Base-by-base conservation (phyloP, 2,888 invertebrate species). In the Zeuzera pyrina region DNA sequence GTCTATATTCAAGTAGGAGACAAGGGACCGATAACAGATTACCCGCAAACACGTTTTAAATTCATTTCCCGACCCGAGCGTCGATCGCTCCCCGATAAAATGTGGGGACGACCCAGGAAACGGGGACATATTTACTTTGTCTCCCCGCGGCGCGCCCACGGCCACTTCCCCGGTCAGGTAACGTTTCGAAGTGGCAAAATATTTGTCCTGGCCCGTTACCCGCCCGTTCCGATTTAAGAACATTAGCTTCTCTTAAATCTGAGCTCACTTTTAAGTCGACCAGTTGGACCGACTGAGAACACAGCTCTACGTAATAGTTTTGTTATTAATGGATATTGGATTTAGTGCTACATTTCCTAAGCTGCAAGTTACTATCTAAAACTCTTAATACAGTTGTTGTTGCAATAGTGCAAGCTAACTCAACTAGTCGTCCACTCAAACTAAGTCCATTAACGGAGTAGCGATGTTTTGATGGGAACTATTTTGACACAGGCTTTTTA, bases 21-120 rank as follows among this genome's bases (percentile, higher is more conserved):
- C 83, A 79, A 78, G 83, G 79, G 81, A 78, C 83, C 79, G 83
- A 79, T 83, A 81, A 83, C 79, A 83, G 83, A 83, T 83, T 83
- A 83, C 83, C 83, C 83, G 72, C 83, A 83, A 81, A 83, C 83
- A 83, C 79, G 81, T 79, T 81, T 83, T 81, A 79, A 83, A 83
- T 79, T 83, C 79, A 79, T 79, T 81, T 78, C 78, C 79, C 79
- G 77, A 78, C 79, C 79, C 81, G 69, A 68, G 71, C 71, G 65
- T 70, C 79, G 79, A 81, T 79, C 79, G 77, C 72, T 73, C 71
- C 69, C 70, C 78, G 79, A 83, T 83, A 83, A 81, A 83, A 79
- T 78, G 79, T 78, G 74, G 78, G 78, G 74, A 73, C 66, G 70
- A 63, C 65, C 67, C 63, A 66, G 70, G 67, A 62, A 74, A 71